These are phyloP conservation scores for Bambusicola thoracicus DNA, from an alignment of 2,113 vertebrate species.

Conservation along the genomic window DNA sequence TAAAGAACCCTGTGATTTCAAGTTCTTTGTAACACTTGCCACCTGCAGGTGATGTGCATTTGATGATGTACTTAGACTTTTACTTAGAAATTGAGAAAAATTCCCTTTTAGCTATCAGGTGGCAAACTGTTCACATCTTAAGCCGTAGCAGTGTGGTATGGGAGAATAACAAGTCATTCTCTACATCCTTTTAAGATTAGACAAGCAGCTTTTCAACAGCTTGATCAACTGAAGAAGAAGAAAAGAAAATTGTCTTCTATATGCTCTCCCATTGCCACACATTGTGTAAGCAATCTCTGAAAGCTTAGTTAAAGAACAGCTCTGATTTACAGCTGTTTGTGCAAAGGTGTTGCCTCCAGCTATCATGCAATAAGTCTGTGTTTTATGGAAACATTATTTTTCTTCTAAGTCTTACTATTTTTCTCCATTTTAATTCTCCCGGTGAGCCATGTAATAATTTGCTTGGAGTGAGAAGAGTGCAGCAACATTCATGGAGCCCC, in stretches of 20 bases:
- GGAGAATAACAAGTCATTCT: slow-evolving; percentile 3
- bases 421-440: slow-evolving; percentile 64
- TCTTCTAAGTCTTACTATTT: slow-evolving; percentile 32
- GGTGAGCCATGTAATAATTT: slow-evolving; percentile 54
- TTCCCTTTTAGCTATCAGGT: slow-evolving; percentile 35
- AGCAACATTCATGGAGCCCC: neutral
- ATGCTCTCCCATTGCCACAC: slow-evolving; percentile 38
- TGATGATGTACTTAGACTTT: neutral
- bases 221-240: slow-evolving; percentile 8
- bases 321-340: slow-evolving; percentile 67
- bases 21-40: slow-evolving; percentile 20
- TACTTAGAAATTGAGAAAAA: slow-evolving; percentile 25
- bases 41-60: slow-evolving; percentile 5
- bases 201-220: slow-evolving; percentile 1
- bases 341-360: slow-evolving; percentile 70
- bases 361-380: slow-evolving; percentile 78
- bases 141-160: slow-evolving; percentile 16
- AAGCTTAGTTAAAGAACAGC: slow-evolving; percentile 57
- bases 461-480: slow-evolving; percentile 53
- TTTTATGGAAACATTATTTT: slow-evolving; percentile 64
- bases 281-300: slow-evolving; percentile 56
- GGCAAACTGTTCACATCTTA: neutral
- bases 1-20: slow-evolving; percentile 38
- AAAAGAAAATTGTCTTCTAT: slow-evolving; percentile 19
- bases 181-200: slow-evolving; percentile 9